Evolutionary conservation across 1,140 invertebrate species (phyloP).

Genomic region (Asbolus verrucosus): DNA sequence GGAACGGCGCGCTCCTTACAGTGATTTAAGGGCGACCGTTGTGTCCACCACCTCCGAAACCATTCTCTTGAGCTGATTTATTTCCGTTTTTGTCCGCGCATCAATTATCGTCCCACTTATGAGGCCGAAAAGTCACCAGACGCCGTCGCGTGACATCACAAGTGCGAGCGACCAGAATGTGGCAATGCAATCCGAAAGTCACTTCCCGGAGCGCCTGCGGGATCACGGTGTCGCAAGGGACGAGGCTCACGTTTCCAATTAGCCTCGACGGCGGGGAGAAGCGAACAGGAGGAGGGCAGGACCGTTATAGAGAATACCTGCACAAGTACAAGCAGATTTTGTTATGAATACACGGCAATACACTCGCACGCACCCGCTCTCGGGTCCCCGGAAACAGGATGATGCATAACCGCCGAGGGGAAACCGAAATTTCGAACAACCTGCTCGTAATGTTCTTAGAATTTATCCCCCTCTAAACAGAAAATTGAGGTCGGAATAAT

Average conservation of each 20-base stretch:
- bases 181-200: not conserved
- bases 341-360: slow-evolving; percentile 4
- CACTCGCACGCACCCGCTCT: slow-evolving; percentile 4
- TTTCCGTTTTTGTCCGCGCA: slow-evolving; percentile 22
- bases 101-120: slow-evolving; percentile 30
- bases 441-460: slow-evolving; percentile 24
- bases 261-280: not conserved
- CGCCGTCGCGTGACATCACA: slow-evolving; percentile 14
- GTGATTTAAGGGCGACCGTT: slow-evolving; percentile 4
- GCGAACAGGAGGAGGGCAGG: slow-evolving; percentile 1
- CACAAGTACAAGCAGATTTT: slow-evolving; percentile 2
- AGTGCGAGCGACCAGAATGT: not conserved
- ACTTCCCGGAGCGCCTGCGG: too few species aligned
- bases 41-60: not conserved
- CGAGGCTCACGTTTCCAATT: slow-evolving; percentile 18
- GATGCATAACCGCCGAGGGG: slow-evolving; percentile 34
- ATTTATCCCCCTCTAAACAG: slow-evolving; percentile 21
- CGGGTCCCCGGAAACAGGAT: slow-evolving; percentile 32
- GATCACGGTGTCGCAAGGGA: too few species aligned
- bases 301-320: slow-evolving; percentile 9
- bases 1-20: not conserved
- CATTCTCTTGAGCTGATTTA: slow-evolving; percentile 16
- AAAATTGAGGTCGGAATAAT: slow-evolving; percentile 34
- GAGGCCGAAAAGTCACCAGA: slow-evolving; percentile 25
- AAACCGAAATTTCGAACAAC: slow-evolving; percentile 31